These are phyloP conservation scores for Morinoia aosen DNA, from an alignment of 2,888 invertebrate species.

Conservation along the genomic window DNA sequence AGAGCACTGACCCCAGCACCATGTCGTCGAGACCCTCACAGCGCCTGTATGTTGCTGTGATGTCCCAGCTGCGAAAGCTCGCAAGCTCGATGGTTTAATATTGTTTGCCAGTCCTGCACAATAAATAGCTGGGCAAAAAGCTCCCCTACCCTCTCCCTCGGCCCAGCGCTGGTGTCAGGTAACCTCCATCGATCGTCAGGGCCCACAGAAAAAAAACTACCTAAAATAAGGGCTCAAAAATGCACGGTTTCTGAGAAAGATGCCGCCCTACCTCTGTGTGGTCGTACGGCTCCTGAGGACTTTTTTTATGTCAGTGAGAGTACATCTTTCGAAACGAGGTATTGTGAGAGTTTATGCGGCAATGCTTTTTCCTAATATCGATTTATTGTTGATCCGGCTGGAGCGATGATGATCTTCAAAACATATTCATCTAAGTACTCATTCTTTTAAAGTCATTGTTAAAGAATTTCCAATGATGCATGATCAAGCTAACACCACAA, in stretches of 20 bases:
- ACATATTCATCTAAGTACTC: not conserved
- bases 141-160: not conserved
- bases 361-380: not conserved
- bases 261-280: not conserved
- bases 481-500: not conserved
- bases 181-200: conserved; percentile 17
- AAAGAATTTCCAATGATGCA: not conserved
- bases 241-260: conserved; percentile 30
- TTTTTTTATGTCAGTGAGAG: not conserved
- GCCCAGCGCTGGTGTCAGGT: conserved; percentile 22
- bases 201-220: not conserved
- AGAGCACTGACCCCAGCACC: not conserved
- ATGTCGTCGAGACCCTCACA: not conserved
- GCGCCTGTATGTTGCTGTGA: not conserved
- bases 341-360: not conserved
- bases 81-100: not conserved
- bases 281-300: not conserved
- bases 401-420: not conserved
- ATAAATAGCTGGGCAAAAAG: conserved; percentile 23
- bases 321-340: not conserved
- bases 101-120: conserved; percentile 1
- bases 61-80: not conserved
- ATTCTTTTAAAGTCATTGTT: not conserved
- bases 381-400: not conserved
- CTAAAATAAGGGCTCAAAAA: conserved; percentile 6